Conservation (phyloP, 1,140 invertebrate species). For the Hyposmocoma kahamanoa region DNA sequence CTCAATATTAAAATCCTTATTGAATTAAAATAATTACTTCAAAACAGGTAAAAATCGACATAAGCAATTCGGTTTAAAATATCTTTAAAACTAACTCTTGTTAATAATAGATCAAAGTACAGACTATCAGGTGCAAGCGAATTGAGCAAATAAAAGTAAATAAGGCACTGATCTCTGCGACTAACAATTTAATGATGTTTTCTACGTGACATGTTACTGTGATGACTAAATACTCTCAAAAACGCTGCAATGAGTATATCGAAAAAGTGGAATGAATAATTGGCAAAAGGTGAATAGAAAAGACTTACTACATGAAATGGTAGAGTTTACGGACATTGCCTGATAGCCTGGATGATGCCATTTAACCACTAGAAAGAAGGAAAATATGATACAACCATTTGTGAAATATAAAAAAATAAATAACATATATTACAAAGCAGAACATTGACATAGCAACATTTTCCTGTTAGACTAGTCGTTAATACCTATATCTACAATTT, state of each 20-base stretch:
- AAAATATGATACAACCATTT: conserved; percentile 52
- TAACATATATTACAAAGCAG: conserved; percentile 69
- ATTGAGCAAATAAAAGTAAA: conserved; percentile 57
- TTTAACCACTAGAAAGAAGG: conserved; percentile 41
- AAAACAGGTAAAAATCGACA: too few relatives aligned
- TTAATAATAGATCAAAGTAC: conserved; percentile 21
- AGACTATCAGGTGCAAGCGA: conserved; percentile 49
- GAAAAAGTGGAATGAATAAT: too few relatives aligned
- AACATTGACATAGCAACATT: conserved; percentile 65
- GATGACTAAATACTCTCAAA: too few relatives aligned
- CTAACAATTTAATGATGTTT: conserved; percentile 25
- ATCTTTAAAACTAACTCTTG: too few relatives aligned
- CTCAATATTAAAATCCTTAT: conserved; percentile 1
- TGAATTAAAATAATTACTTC: background rate
- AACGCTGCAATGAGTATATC: too few relatives aligned
- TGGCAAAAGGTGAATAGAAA: too few relatives aligned
- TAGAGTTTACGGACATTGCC: too few relatives aligned
- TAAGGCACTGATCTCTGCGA: conserved; percentile 58
- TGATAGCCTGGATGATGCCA: conserved; percentile 43
- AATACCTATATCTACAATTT: conserved; percentile 61
- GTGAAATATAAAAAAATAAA: conserved; percentile 67
- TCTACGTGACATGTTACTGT: too few relatives aligned
- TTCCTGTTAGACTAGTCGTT: conserved; percentile 67
- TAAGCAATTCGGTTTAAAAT: too few relatives aligned
- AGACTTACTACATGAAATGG: too few relatives aligned